Conservation (phyloP, 2,888 invertebrate genomes). For the Choristoneura rosaceana region DNA sequence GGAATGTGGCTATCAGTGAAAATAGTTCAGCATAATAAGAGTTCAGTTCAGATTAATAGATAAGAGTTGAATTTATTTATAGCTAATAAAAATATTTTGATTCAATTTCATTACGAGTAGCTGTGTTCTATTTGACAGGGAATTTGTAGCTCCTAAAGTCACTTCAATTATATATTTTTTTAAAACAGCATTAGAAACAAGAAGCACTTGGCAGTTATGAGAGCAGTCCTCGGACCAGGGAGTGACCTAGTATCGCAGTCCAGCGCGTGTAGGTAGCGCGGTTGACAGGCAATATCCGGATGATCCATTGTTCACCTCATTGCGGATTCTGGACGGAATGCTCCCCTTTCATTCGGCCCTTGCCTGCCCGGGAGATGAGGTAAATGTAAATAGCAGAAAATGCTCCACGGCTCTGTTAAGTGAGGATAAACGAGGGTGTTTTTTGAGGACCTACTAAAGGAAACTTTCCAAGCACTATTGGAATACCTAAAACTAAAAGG, state of each 20-base stretch:
- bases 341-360: slow-evolving; percentile 61
- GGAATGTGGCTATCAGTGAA: too few species aligned
- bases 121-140: not conserved
- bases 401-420: slow-evolving; percentile 42
- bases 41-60: too few species aligned
- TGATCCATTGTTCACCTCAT: slow-evolving; percentile 83
- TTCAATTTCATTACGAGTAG: too few species aligned
- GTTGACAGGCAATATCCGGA: slow-evolving; percentile 83
- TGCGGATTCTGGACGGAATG: slow-evolving; percentile 73
- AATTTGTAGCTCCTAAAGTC: not conserved
- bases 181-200: not conserved
- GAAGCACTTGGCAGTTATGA: slow-evolving; percentile 18
- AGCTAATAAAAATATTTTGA: too few species aligned
- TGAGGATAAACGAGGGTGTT: slow-evolving; percentile 33
- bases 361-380: slow-evolving; percentile 56
- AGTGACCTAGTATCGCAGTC: slow-evolving; percentile 56
- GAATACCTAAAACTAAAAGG: slow-evolving; percentile 36
- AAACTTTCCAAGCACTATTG: slow-evolving; percentile 36
- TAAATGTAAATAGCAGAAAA: slow-evolving; percentile 63
- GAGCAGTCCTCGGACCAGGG: slow-evolving; percentile 39
- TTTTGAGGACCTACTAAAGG: slow-evolving; percentile 31
- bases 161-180: slow-evolving; percentile 1
- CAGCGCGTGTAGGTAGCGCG: slow-evolving; percentile 62
- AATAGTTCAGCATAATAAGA: too few species aligned
- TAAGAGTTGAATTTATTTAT: too few species aligned